Base-by-base conservation (phyloP, 2,113 vertebrate genomes). In the Cephalopterus ornatus region DNA sequence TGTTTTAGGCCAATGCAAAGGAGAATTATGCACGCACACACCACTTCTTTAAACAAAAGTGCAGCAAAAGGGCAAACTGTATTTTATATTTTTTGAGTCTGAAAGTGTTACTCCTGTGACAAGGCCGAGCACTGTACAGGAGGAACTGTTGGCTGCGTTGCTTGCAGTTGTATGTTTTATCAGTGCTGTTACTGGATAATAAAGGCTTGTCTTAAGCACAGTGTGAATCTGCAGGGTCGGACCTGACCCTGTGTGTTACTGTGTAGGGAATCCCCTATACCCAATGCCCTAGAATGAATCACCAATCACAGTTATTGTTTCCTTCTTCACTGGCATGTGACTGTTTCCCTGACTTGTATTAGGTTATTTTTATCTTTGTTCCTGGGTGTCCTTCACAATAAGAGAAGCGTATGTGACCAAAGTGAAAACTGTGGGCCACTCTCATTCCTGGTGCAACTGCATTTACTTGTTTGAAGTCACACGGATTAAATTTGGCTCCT, bases 281-380 rank as follows among this genome's bases (percentile, higher is more conserved):
- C 52, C 32, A 33, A 5, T 82, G 35, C 72, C 59, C 37, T 19
- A 23, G 35, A 28, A 20, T 67, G 68, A 90, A 72, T 74, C 79
- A 59, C 35, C 0, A 3, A 59, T 83, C 41, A 30, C 53, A n/a
- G 0, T 92, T 83, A 63, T 3, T 81, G 47, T 53, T 83, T 74
- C 55, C 71, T 49, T 52, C 46, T 85, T 71, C 41, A 17, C 71
- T 65, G 52, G 12, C 75, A 65, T 88, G 42, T 85, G 88, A 67
- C 95, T 63, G 52, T 67, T 86, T 42, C 73, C 37, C 88, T 75
- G 56, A 49, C 86, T 89, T 89, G 71, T 77, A 18, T 88, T 46
- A 42, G 85, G 93, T 49, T 96, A 96, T 97, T 96, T 96, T 93
- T 95, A 49, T 84, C 93, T 75, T 26, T 91, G 89, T 83, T 97